A percentile compares a stretch with the other conserved stretches of the same genome.
Conservation (phyloP, 2,797 vertebrate genomes). For the Enteromius treurensis region DNA sequence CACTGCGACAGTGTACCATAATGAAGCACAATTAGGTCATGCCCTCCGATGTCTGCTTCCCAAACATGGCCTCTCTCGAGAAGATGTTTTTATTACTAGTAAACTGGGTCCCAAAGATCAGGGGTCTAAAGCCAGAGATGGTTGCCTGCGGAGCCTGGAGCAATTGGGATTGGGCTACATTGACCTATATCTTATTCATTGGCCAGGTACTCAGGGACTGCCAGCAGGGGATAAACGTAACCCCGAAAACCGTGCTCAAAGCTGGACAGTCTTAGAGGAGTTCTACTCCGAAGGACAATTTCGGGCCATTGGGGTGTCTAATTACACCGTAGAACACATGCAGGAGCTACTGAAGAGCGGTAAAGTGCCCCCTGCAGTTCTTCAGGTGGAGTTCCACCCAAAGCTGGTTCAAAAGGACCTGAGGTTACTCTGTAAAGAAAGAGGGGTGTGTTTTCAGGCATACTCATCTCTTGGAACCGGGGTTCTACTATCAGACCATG, state of each 20-base stretch:
- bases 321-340: conserved; percentile 81
- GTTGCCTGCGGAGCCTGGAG: conserved; percentile 75
- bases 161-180: conserved; percentile 79
- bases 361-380: conserved; percentile 76
- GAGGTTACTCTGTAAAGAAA: conserved; percentile 73
- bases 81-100: conserved; percentile 82
- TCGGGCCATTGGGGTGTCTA: conserved; percentile 83
- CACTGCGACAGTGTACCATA: conserved; percentile 81
- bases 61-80: conserved; percentile 73
- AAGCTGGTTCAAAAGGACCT: conserved; percentile 75
- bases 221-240: conserved; percentile 73
- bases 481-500: conserved; percentile 69
- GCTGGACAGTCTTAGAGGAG: conserved; percentile 79
- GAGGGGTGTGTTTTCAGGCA: conserved; percentile 81
- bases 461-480: conserved; percentile 83
- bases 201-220: conserved; percentile 82
- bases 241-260: conserved; percentile 73
- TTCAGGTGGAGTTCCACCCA: conserved; percentile 85
- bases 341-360: conserved; percentile 74
- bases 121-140: conserved; percentile 71
- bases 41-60: conserved; percentile 78
- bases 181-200: conserved; percentile 87
- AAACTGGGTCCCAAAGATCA: conserved; percentile 82
- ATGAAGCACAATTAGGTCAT: conserved; percentile 77
- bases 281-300: conserved; percentile 76